Conservation (phyloP, 1,140 invertebrate genomes). For the Zeugodacus cucurbitae region DNA sequence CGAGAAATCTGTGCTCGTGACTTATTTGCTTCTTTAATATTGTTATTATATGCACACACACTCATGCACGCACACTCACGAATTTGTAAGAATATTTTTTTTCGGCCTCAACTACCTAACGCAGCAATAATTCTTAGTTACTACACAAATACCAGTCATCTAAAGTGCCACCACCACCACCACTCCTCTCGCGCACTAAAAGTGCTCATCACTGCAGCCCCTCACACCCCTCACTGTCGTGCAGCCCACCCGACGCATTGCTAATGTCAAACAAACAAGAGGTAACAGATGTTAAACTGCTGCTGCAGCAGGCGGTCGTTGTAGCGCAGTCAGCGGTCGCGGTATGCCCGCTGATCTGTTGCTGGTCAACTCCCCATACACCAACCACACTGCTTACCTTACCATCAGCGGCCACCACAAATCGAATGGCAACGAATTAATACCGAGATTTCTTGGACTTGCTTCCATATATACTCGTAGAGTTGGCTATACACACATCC, state of each 20-base stretch:
- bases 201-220: background rate
- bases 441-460: conserved; percentile 29
- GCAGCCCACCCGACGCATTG: background rate
- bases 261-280: conserved; percentile 29
- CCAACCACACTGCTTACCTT: background rate
- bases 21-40: conserved; percentile 62
- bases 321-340: background rate
- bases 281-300: conserved; percentile 39
- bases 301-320: conserved; percentile 25
- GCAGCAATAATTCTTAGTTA: background rate
- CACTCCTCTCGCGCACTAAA: background rate
- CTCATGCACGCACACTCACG: background rate
- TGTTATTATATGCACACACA: background rate
- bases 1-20: conserved; percentile 66
- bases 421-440: background rate
- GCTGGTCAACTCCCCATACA: background rate
- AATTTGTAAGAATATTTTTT: background rate
- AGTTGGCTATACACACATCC: background rate
- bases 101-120: background rate
- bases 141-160: background rate
- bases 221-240: too few species aligned
- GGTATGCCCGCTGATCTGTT: background rate
- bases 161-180: background rate
- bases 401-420: background rate
- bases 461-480: background rate